Conservation (phyloP, 2,888 invertebrate genomes). For the Habroteleia sp. region DNA sequence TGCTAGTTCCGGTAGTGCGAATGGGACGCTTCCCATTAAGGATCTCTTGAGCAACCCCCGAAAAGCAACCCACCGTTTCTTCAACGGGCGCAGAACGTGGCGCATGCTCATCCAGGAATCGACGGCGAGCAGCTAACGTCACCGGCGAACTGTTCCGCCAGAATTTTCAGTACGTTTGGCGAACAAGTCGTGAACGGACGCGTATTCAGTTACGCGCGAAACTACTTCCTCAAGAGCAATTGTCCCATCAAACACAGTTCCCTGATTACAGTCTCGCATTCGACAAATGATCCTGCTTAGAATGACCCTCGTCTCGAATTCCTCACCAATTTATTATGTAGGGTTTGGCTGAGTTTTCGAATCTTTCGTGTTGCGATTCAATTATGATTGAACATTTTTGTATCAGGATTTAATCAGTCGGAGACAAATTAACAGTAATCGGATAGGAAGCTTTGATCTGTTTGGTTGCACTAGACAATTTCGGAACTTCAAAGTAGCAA, state of each 20-base stretch:
- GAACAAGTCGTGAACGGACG: conserved; percentile 80
- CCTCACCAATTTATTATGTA: conserved; percentile 20
- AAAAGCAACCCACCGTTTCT: conserved; percentile 61
- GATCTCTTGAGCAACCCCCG: conserved; percentile 62
- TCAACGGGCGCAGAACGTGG: conserved; percentile 72
- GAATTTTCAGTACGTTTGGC: conserved; percentile 80
- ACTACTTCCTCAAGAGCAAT: conserved; percentile 30
- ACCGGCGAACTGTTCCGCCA: conserved; percentile 77
- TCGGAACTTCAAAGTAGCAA: not conserved
- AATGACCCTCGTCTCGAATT: conserved; percentile 14
- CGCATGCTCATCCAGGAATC: conserved; percentile 79
- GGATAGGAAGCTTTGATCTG: not conserved
- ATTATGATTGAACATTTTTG: conserved; percentile 24
- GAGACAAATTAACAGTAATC: not conserved
- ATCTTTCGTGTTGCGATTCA: not conserved
- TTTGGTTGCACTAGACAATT: not conserved
- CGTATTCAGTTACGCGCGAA: conserved; percentile 65
- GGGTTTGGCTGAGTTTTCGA: conserved; percentile 8
- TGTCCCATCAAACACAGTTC: not conserved
- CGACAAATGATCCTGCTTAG: conserved; percentile 13
- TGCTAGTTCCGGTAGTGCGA: conserved; percentile 52
- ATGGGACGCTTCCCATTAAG: conserved; percentile 59
- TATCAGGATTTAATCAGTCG: conserved; percentile 10
- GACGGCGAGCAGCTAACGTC: conserved; percentile 74
- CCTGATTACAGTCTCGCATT: not conserved